Evolutionary conservation across 2,888 invertebrate species (phyloP).

Genomic region (Pelosia muscerda): DNA sequence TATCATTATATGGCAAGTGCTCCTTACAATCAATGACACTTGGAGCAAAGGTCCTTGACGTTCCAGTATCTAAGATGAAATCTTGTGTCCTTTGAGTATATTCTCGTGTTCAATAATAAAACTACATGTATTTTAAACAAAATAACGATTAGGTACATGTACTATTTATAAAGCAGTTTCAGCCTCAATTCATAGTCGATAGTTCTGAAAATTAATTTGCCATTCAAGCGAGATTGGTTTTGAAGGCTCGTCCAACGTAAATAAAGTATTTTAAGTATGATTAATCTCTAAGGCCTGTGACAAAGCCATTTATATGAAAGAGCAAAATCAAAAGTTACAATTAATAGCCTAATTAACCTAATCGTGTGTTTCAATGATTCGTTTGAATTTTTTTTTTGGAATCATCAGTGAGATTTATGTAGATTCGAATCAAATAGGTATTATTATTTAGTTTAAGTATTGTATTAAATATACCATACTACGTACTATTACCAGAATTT

Average conservation of each 20-base stretch:
- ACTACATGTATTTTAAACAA: neutral
- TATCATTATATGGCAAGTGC: neutral
- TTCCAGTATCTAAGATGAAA: neutral
- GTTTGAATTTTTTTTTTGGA: neutral
- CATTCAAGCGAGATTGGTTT: slow-evolving; percentile 30
- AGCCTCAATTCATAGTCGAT: slow-evolving; percentile 26
- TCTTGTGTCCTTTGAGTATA: neutral
- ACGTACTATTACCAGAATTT: too few species aligned
- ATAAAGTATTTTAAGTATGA: slow-evolving; percentile 41
- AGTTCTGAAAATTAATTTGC: slow-evolving; percentile 45
- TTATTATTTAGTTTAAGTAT: too few species aligned
- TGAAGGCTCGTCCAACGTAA: slow-evolving; percentile 33
- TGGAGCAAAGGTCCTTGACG: neutral
- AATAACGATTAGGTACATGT: slow-evolving; percentile 15
- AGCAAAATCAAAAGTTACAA: neutral
- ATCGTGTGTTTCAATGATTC: neutral
- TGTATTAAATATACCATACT: too few species aligned
- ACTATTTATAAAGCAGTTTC: slow-evolving; percentile 29
- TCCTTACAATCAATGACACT: neutral
- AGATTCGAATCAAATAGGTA: too few species aligned
- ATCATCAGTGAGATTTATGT: neutral
- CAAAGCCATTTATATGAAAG: neutral
- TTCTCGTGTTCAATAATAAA: neutral
- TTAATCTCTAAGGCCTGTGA: slow-evolving; percentile 18
- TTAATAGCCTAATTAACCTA: neutral